Base-by-base conservation (phyloP, 2,113 vertebrate genomes). In the Festucalex cinctus region DNA sequence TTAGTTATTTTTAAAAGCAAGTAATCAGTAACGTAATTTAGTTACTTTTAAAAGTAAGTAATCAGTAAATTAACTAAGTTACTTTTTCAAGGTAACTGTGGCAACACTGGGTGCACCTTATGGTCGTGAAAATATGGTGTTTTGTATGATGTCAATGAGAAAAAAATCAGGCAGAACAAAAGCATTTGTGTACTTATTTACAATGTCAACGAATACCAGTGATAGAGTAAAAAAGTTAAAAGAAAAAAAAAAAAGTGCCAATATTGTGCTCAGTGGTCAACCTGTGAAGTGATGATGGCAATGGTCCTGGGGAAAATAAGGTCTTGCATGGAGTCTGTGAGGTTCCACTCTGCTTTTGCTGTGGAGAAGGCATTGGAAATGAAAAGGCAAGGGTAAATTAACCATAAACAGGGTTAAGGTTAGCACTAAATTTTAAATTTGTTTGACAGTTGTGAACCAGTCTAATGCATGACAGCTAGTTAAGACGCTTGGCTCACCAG, bases 261-360 rank as follows among this genome's bases (percentile, higher is more conserved):
- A 44, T 22, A 51, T 9, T 36, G 24, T n/a, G 58, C 5, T 24
- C 39, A 6, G 26, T 10, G 22, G 12, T 20, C 3, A 82, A 90
- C 83, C 86, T 71, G 67, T 8, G 46, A 64, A 66, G 17, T 32
- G 66, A 0, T 1, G 73, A 17, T 70, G 69, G 13, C 56, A 64
- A 24, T 62, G 82, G 16, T 53, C 82, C 0, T 64, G 81, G 1
- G 88, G 81, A 0, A 88, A 74, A 54, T 86, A 85, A 0, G 62
- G 66, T 43, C 86, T 80, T 16, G 69, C 56, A 0, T 71, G 75
- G 0, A 19, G 70, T 51, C 80, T 76, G 41, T 83, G 72, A 3
- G 73, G 53, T 5, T 37, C 62, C 36, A 7, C 16, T 28, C 63
- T 39, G n/a, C 39, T 54, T 72, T 58, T 86, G 17, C 41, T 41